These are phyloP conservation scores for Eulimnadia texana DNA, from an alignment of 1,140 invertebrate species.

Conservation along the genomic window DNA sequence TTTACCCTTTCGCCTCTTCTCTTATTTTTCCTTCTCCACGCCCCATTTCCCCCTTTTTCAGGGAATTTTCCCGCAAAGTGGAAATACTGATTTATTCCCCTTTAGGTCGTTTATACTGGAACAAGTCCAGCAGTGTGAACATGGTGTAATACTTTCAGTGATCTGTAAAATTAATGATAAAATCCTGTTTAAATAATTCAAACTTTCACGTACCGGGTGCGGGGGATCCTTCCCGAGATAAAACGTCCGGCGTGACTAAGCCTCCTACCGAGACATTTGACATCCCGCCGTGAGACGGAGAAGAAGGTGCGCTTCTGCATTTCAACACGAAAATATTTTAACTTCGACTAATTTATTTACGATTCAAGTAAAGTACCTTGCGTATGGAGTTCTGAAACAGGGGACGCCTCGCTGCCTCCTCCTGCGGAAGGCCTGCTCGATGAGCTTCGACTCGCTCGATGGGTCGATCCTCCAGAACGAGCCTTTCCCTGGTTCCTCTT, in stretches of 20 bases:
- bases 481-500: slow-evolving; percentile 95
- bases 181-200: too few species aligned
- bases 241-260: slow-evolving; percentile 70
- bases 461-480: slow-evolving; percentile 98
- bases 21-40: too few species aligned
- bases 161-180: too few species aligned
- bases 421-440: slow-evolving; percentile 88
- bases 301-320: slow-evolving; percentile 74
- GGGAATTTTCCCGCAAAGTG: too few species aligned
- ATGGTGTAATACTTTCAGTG: too few species aligned
- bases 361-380: too few species aligned
- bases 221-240: slow-evolving; percentile 69
- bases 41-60: too few species aligned
- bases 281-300: slow-evolving; percentile 68
- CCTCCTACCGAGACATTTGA: slow-evolving; percentile 33
- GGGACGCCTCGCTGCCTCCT: slow-evolving; percentile 78
- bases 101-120: too few species aligned
- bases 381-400: slow-evolving; percentile 82
- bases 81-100: too few species aligned
- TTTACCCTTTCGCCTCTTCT: too few species aligned
- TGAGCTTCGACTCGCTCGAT: slow-evolving; percentile 82
- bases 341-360: neutral
- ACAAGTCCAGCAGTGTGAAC: too few species aligned
- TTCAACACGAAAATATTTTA: slow-evolving; percentile 16
- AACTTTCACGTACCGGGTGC: slow-evolving; percentile 41